These are phyloP conservation scores for Nyleta sp. DNA, from an alignment of 2,888 invertebrate species.

Conservation along the genomic window DNA sequence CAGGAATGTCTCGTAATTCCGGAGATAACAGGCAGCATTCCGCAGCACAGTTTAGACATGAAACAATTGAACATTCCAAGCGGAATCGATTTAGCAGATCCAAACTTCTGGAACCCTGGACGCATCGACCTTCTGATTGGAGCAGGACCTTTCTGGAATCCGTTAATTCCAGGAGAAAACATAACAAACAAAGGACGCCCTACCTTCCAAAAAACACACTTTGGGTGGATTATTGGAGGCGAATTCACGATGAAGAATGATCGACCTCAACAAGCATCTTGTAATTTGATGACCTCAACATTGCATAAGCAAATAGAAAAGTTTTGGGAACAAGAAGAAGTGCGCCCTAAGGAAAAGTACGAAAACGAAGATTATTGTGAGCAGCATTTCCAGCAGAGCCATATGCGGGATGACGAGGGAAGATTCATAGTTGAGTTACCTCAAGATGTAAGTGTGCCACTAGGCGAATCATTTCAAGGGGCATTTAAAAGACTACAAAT, in stretches of 20 bases:
- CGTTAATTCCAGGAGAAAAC: conserved; percentile 9
- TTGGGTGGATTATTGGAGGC: conserved; percentile 20
- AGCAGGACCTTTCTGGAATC: conserved; percentile 20
- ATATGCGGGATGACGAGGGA: conserved; percentile 7
- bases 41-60: background rate
- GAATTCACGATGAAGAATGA: background rate
- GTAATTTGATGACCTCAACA: conserved; percentile 17
- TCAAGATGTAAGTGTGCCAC: background rate
- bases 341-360: background rate
- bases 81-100: conserved; percentile 17
- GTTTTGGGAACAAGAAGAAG: conserved; percentile 11
- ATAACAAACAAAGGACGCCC: conserved; percentile 7
- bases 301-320: conserved; percentile 8
- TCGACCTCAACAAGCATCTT: background rate
- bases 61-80: conserved; percentile 9
- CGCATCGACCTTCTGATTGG: too few species aligned
- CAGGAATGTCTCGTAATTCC: conserved; percentile 16
- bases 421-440: conserved; percentile 54
- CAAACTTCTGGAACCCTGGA: too few species aligned
- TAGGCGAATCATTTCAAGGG: conserved; percentile 47
- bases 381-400: background rate
- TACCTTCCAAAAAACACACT: conserved; percentile 8
- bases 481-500: conserved; percentile 40
- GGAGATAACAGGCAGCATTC: conserved; percentile 20
- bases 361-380: conserved; percentile 6